Conservation (phyloP, 2,113 vertebrate species). For the Pongo abelii region DNA sequence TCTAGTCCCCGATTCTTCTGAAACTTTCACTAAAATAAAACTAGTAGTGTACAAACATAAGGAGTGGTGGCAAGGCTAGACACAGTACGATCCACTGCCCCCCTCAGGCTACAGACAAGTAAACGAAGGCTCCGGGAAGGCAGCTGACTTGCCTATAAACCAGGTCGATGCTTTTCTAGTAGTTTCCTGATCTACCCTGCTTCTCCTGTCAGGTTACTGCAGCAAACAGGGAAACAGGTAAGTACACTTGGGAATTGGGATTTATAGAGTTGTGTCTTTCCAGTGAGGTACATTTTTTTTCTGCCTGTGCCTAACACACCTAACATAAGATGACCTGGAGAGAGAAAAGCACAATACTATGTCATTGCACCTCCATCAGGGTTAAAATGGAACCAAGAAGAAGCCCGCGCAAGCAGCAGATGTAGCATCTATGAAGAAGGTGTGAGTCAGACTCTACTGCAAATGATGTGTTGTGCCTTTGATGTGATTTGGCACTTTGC, state of each 20-base stretch:
- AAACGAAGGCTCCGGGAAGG: not conserved
- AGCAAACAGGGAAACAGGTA: not conserved
- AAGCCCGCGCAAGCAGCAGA: not conserved
- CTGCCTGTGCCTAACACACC: not conserved
- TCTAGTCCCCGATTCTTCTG: not conserved
- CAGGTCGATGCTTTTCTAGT: not conserved
- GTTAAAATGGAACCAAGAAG: fast-evolving
- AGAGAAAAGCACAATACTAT: not conserved
- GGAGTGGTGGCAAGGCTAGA: not conserved
- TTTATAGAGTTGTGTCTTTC: not conserved
- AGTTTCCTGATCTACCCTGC: not conserved
- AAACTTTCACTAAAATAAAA: not conserved
- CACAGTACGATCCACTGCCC: too few species aligned
- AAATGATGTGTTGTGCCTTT: not conserved
- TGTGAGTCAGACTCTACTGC: not conserved
- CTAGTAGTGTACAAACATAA: not conserved
- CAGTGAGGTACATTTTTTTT: not conserved
- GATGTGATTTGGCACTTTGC: not conserved
- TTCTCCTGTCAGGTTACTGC: not conserved
- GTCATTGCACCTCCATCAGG: too few species aligned
- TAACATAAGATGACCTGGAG: not conserved
- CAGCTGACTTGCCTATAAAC: not conserved
- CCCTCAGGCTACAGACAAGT: not conserved
- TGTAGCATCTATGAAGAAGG: too few species aligned
- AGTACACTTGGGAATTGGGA: not conserved